phyloP scores from a whole-genome alignment of 2,888 invertebrate genomes.

The Graphium colonna region DNA sequence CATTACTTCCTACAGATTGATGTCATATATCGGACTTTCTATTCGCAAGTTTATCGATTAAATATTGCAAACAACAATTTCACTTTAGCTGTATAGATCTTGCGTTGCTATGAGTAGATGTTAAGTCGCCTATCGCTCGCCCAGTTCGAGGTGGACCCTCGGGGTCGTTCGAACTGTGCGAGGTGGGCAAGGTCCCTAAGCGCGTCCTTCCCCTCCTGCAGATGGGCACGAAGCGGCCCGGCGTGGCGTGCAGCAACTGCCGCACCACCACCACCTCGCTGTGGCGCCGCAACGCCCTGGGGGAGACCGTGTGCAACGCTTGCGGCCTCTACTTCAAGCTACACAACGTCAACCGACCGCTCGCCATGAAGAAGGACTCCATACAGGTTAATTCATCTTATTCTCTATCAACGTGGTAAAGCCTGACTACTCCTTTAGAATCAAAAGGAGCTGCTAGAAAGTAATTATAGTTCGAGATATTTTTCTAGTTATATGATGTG shows the following conservation, averaged over 20 bases:
- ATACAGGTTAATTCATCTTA: slow-evolving; percentile 59
- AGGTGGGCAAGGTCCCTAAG: background rate
- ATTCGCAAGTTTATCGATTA: no score
- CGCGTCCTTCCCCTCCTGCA: slow-evolving; percentile 34
- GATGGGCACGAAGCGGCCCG: slow-evolving; percentile 87
- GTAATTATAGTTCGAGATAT: no score
- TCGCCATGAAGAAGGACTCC: slow-evolving; percentile 87
- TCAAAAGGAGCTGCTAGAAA: no score
- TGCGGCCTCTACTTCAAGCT: slow-evolving; percentile 98
- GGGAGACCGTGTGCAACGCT: slow-evolving; percentile 99
- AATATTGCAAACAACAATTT: no score
- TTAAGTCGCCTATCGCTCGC: no score
- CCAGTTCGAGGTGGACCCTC: background rate
- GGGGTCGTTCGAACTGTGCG: background rate
- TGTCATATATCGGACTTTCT: no score
- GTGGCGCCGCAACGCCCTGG: slow-evolving; percentile 84
- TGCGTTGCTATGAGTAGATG: no score
- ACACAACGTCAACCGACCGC: slow-evolving; percentile 92
- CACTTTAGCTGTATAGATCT: no score
- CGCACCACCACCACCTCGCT: slow-evolving; percentile 94
- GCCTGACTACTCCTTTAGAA: no score
- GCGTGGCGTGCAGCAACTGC: slow-evolving; percentile 94
- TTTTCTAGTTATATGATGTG: no score
- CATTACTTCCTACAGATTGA: no score
- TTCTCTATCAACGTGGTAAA: no score